Percentiles rank a stretch among this genome's conserved stretches.
phyloP scores from a whole-genome alignment of 1,140 invertebrate species.

The Microvelia longipes region DNA sequence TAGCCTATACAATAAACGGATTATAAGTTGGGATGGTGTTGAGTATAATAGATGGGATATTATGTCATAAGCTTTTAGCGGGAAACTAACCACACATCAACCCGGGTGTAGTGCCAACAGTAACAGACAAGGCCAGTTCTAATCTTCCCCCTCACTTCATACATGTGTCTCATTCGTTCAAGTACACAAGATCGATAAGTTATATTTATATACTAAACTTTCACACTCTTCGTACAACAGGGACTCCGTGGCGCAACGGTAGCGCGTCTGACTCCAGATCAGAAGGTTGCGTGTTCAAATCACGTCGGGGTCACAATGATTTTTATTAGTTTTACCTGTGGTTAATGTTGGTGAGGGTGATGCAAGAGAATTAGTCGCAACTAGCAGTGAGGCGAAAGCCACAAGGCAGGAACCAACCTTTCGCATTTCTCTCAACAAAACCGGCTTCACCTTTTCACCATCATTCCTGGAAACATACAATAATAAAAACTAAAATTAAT shows the following conservation, averaged over 20 bases:
- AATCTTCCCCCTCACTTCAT: no score
- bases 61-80: background rate
- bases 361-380: background rate
- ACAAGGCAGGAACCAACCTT: background rate
- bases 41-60: no score
- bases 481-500: no score
- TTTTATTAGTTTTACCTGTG: background rate
- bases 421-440: background rate
- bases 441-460: background rate
- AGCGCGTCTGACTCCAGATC: slow-evolving; percentile 98
- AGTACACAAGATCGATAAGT: background rate
- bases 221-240: no score
- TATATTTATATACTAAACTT: background rate
- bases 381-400: background rate
- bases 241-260: slow-evolving; percentile 80
- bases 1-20: no score
- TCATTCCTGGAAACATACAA: background rate
- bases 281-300: slow-evolving; percentile 98
- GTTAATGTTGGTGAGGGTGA: background rate
- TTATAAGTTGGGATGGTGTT: no score
- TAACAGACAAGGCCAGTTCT: no score
- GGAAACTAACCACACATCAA: no score
- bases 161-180: no score
- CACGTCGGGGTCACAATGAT: slow-evolving; percentile 71
- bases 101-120: no score